Conservation (phyloP, 2,797 vertebrate genomes). For the Rhinella marina region DNA sequence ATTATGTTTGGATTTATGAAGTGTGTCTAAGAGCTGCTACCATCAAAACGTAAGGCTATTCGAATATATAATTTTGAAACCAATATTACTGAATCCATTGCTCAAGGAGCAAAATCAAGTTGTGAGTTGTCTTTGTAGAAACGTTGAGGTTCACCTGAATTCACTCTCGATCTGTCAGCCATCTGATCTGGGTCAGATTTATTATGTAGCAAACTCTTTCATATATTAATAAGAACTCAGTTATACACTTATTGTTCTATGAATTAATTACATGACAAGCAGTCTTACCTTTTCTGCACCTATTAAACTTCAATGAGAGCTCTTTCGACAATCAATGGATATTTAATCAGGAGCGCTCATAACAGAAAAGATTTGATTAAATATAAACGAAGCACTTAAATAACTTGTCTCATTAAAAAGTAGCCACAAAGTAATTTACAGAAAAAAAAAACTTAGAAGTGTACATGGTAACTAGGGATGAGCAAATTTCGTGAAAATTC, state of each 20-base stretch:
- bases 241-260: slow-evolving; percentile 75
- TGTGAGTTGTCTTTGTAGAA: slow-evolving; percentile 17
- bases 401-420: slow-evolving; percentile 51
- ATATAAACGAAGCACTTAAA: slow-evolving; percentile 56
- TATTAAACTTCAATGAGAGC: slow-evolving; percentile 75
- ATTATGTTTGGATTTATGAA: not conserved
- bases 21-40: not conserved
- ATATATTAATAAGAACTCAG: slow-evolving; percentile 73
- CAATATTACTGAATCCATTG: not conserved
- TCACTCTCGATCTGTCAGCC: slow-evolving; percentile 32
- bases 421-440: slow-evolving; percentile 44
- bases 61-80: not conserved
- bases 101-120: slow-evolving; percentile 12
- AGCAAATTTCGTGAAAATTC: no score
- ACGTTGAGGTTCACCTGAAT: slow-evolving; percentile 26
- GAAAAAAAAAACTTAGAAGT: slow-evolving; percentile 3
- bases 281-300: slow-evolving; percentile 73
- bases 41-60: not conserved
- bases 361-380: slow-evolving; percentile 60
- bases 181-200: slow-evolving; percentile 40
- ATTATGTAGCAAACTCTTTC: slow-evolving; percentile 67
- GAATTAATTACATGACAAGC: slow-evolving; percentile 73
- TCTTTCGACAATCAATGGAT: slow-evolving; percentile 66
- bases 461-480: not conserved
- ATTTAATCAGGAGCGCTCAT: slow-evolving; percentile 58